phyloP scores from a whole-genome alignment of 2,888 invertebrate species.

The Himalopsyche tibetana region DNA sequence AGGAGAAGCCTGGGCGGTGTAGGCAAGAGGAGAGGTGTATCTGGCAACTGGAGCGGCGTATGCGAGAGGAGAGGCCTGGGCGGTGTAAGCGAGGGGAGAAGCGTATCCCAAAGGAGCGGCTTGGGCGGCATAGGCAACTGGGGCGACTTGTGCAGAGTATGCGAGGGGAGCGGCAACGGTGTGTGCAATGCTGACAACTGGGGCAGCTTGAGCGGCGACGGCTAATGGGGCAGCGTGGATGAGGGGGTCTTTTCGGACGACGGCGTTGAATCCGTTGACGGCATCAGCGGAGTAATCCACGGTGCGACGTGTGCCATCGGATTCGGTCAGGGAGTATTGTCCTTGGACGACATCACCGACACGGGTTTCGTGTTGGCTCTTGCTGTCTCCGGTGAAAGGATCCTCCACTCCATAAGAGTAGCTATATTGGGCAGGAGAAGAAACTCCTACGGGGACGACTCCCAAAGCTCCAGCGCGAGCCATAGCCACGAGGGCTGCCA shows the following conservation, averaged over 20 bases:
- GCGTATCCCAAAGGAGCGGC: slow-evolving; percentile 37
- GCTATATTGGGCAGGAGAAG: slow-evolving; percentile 67
- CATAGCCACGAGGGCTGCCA: slow-evolving; percentile 70
- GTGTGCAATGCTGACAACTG: slow-evolving; percentile 71
- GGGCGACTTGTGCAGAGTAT: slow-evolving; percentile 66
- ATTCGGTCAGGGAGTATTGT: slow-evolving; percentile 76
- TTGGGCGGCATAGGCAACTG: slow-evolving; percentile 64
- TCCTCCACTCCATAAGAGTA: slow-evolving; percentile 78
- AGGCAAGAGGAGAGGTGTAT: slow-evolving; percentile 64
- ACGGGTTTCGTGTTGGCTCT: slow-evolving; percentile 76
- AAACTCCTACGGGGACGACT: slow-evolving; percentile 67
- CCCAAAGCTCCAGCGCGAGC: slow-evolving; percentile 69
- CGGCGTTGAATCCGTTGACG: slow-evolving; percentile 70
- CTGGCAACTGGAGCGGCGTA: slow-evolving; percentile 51
- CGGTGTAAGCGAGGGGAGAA: slow-evolving; percentile 62
- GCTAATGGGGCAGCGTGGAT: slow-evolving; percentile 75
- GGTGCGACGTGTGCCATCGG: slow-evolving; percentile 76
- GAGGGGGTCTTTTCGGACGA: slow-evolving; percentile 69
- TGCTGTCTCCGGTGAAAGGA: slow-evolving; percentile 77
- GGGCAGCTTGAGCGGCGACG: slow-evolving; percentile 66
- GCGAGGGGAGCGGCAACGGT: slow-evolving; percentile 66
- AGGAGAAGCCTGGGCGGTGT: slow-evolving; percentile 67
- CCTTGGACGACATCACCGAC: slow-evolving; percentile 75
- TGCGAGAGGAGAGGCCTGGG: slow-evolving; percentile 58
- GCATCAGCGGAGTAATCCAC: slow-evolving; percentile 78